These are phyloP conservation scores for Notiomystis cincta DNA, from an alignment of 2,113 vertebrate species.

Conservation along the genomic window DNA sequence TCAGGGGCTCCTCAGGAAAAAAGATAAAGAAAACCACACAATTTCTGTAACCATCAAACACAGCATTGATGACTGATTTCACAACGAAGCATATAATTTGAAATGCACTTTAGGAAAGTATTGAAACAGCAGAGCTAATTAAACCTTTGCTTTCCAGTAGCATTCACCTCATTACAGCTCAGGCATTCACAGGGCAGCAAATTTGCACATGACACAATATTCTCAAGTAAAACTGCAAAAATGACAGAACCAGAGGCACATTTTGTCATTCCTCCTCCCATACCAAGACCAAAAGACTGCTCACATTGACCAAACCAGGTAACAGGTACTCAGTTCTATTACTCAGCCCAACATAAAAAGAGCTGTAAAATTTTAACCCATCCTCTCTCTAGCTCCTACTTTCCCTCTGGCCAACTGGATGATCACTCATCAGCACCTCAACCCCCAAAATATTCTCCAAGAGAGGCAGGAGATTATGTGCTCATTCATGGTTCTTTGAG, in stretches of 20 bases:
- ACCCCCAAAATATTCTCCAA: neutral
- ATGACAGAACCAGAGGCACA: neutral
- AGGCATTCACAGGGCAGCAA: neutral
- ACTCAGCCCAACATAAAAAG: neutral
- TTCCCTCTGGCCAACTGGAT: neutral
- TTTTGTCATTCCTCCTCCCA: neutral
- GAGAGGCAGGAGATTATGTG: neutral
- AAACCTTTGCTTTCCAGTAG: slow-evolving; percentile 14
- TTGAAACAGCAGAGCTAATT: slow-evolving; percentile 10
- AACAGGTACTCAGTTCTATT: neutral
- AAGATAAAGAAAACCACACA: slow-evolving; percentile 7
- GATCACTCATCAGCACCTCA: neutral
- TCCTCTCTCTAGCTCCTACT: neutral
- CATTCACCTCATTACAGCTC: neutral
- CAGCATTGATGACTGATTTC: neutral
- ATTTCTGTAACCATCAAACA: neutral
- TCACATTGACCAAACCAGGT: neutral
- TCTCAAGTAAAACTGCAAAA: neutral
- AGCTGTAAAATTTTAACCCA: neutral
- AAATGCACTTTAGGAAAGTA: neutral
- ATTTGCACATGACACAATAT: neutral
- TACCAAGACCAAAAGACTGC: neutral
- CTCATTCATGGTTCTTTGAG: neutral
- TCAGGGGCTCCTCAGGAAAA: neutral
- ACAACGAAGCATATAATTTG: neutral